Percentiles rank a stretch among this genome's conserved stretches.
phyloP scores from a whole-genome alignment of 2,797 vertebrate species.

The Danio kyathit region DNA sequence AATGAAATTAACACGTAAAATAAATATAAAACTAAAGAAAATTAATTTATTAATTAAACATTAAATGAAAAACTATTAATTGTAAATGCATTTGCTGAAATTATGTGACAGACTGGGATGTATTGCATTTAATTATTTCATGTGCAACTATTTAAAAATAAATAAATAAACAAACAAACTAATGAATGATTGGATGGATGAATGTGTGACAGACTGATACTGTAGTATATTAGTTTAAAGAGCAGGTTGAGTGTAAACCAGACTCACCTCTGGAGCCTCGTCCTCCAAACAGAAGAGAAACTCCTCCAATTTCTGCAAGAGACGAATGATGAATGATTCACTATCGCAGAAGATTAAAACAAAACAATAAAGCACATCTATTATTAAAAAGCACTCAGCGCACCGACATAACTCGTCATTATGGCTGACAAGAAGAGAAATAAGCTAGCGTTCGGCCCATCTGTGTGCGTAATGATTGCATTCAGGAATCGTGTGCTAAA shows the following conservation, averaged over 20 bases:
- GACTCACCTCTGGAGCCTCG: constrained; percentile 78
- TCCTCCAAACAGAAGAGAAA: constrained; percentile 82
- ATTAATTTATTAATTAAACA: too few relatives aligned
- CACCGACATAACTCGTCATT: constrained; percentile 75
- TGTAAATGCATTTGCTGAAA: too few relatives aligned
- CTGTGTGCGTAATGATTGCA: constrained; percentile 37
- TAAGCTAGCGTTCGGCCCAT: constrained; percentile 67
- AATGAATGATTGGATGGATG: too few relatives aligned
- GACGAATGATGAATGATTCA: constrained; percentile 60
- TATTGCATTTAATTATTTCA: too few relatives aligned
- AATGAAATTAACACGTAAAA: too few relatives aligned
- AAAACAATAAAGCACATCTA: constrained; percentile 67
- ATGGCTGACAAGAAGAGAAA: constrained; percentile 68
- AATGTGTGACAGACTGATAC: too few relatives aligned
- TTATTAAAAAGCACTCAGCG: constrained; percentile 30
- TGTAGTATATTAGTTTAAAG: too few relatives aligned
- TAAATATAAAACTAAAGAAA: too few relatives aligned
- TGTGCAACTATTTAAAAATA: too few relatives aligned
- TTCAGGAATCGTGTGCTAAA: constrained; percentile 29
- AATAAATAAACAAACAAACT: too few relatives aligned
- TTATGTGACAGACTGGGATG: too few relatives aligned
- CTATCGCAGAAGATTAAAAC: constrained; percentile 45
- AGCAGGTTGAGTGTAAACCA: background rate
- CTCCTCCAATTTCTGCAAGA: constrained; percentile 82
- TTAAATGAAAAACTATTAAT: too few relatives aligned